Percentiles rank a stretch among this genome's conserved stretches.
Evolutionary conservation across 1,140 invertebrate genomes (phyloP).

Genomic region (Drosophila santomea): DNA sequence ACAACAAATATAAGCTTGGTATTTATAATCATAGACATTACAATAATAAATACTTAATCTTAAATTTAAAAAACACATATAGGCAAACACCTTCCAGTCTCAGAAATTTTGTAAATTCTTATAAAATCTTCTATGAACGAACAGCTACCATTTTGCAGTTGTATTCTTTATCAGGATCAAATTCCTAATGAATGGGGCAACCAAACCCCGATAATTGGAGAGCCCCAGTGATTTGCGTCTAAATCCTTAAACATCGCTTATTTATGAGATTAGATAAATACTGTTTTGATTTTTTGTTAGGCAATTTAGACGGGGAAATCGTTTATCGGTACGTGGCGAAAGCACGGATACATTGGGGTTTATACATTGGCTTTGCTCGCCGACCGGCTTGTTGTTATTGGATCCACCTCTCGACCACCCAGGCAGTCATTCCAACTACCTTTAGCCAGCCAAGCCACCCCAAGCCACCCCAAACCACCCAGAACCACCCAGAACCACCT

Average conservation of each 20-base stretch:
- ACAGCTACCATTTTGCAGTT: too few relatives aligned
- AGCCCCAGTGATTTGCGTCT: not conserved
- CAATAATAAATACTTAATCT: too few relatives aligned
- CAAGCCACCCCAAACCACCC: not conserved
- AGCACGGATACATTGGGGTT: constrained; percentile 4
- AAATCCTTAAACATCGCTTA: not conserved
- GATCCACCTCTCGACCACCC: not conserved
- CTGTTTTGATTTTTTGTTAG: not conserved
- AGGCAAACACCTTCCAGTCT: too few relatives aligned
- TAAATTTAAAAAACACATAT: too few relatives aligned
- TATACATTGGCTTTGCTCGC: not conserved
- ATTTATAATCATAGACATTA: not conserved
- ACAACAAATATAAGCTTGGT: not conserved
- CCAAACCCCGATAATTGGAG: not conserved
- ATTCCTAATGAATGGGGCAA: too few relatives aligned
- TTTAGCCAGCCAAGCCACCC: not conserved
- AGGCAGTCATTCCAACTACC: not conserved
- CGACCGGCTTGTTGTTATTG: constrained; percentile 8
- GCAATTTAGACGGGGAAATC: constrained; percentile 10
- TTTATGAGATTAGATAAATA: not conserved
- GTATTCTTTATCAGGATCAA: too few relatives aligned
- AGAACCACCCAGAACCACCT: not conserved
- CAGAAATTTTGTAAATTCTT: too few relatives aligned
- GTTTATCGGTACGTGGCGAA: constrained; percentile 8
- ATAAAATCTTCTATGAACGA: too few relatives aligned